A percentile compares a stretch with the other conserved stretches of the same genome.
Conservation (phyloP, 1,140 invertebrate genomes). For the Argopecten irradians region DNA sequence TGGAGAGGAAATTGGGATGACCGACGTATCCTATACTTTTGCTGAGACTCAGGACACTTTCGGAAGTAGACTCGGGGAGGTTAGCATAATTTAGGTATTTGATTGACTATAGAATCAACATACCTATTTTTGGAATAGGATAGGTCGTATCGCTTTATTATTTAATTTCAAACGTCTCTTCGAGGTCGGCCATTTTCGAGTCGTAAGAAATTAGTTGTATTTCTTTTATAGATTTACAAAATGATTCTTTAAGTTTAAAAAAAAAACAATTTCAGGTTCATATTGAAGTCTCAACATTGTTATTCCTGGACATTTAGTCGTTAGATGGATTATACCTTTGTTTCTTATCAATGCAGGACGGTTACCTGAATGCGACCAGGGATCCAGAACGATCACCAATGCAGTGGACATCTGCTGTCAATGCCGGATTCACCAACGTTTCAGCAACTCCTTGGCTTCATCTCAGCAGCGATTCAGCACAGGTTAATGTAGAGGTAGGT, state of each 20-base stretch:
- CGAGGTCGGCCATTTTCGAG: background rate
- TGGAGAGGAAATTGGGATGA: constrained; percentile 74
- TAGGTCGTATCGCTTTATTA: background rate
- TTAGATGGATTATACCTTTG: no score
- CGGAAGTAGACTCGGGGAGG: constrained; percentile 46
- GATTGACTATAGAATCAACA: no score
- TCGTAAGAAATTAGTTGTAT: background rate
- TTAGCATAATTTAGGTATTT: no score
- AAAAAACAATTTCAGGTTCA: no score
- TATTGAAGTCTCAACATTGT: no score
- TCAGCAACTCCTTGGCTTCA: background rate
- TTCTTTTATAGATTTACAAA: background rate
- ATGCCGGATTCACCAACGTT: constrained; percentile 79
- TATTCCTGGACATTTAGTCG: no score
- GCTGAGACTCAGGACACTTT: constrained; percentile 61
- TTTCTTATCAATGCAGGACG: no score
- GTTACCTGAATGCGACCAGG: constrained; percentile 77
- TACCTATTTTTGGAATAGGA: constrained; percentile 52
- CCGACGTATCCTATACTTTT: constrained; percentile 56
- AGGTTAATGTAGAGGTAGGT: background rate
- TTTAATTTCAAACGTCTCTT: no score
- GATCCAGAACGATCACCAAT: constrained; percentile 85
- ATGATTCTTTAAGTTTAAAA: background rate
- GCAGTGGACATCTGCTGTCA: constrained; percentile 82
- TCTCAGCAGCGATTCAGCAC: background rate